These are phyloP conservation scores for Fulmarus glacialis DNA, from an alignment of 2,113 vertebrate species.

Conservation along the genomic window DNA sequence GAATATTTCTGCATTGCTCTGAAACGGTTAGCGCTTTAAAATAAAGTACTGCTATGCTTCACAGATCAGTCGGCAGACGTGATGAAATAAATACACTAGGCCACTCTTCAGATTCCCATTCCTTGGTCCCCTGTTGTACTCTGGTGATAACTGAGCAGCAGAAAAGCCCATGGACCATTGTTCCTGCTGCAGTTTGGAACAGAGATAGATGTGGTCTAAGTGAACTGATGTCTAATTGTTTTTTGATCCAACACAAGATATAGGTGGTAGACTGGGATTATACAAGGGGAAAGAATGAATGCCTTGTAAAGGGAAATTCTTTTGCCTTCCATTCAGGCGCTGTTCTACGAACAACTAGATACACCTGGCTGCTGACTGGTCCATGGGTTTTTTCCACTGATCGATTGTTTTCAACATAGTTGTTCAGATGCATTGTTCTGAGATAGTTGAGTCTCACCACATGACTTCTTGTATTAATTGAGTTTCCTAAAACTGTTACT, in stretches of 20 bases:
- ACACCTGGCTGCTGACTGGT: not conserved
- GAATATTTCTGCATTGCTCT: not conserved
- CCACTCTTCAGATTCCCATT: not conserved
- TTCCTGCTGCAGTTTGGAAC: not conserved
- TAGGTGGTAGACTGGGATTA: not conserved
- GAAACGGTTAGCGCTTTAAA: not conserved
- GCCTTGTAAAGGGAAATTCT: not conserved
- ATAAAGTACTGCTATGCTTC: not conserved
- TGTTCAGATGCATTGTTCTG: not conserved
- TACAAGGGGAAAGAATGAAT: not conserved
- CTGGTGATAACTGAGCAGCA: not conserved
- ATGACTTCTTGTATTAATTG: not conserved
- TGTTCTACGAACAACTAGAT: not conserved
- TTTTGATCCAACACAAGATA: not conserved
- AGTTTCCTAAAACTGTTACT: constrained; percentile 13
- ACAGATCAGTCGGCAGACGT: not conserved
- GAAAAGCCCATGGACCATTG: not conserved
- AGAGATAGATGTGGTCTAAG: not conserved
- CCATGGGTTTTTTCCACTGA: not conserved
- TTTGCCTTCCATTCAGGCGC: not conserved
- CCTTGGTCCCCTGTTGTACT: not conserved
- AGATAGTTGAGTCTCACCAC: not conserved
- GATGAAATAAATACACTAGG: not conserved
- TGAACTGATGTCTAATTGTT: not conserved
- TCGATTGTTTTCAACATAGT: not conserved